Conservation (phyloP, 1,140 invertebrate genomes). For the Heliconius eleuchia region DNA sequence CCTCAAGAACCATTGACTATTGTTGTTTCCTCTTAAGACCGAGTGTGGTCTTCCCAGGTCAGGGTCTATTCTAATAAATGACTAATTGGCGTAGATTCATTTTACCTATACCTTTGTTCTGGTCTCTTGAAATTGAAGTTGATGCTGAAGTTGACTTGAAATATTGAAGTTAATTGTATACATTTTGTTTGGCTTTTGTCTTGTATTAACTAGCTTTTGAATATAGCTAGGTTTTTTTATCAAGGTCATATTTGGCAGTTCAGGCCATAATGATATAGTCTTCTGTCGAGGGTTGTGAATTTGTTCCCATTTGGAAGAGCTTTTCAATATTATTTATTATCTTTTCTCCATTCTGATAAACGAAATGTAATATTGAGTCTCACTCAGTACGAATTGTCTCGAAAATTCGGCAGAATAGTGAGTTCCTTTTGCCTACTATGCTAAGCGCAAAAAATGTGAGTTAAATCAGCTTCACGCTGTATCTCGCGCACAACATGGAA, state of each 20-base stretch:
- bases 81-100: slow-evolving; percentile 9
- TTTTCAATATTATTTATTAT: no score
- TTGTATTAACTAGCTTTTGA: background rate
- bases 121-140: background rate
- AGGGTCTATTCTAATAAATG: slow-evolving; percentile 8
- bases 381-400: background rate
- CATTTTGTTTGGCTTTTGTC: background rate
- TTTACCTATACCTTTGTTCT: slow-evolving; percentile 3
- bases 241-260: background rate
- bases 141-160: no score
- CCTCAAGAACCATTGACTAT: background rate
- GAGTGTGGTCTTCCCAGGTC: slow-evolving; percentile 1
- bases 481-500: no score
- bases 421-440: background rate
- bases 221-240: background rate
- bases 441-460: background rate
- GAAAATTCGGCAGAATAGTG: background rate
- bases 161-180: background rate
- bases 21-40: slow-evolving; percentile 1
- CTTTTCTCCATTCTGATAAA: background rate
- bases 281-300: no score
- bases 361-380: background rate
- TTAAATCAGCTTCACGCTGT: no score
- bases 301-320: background rate
- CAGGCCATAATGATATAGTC: no score